Conservation (phyloP, 53 echinoderm and acorn worm genomes). For the Zoroaster sp. region DNA sequence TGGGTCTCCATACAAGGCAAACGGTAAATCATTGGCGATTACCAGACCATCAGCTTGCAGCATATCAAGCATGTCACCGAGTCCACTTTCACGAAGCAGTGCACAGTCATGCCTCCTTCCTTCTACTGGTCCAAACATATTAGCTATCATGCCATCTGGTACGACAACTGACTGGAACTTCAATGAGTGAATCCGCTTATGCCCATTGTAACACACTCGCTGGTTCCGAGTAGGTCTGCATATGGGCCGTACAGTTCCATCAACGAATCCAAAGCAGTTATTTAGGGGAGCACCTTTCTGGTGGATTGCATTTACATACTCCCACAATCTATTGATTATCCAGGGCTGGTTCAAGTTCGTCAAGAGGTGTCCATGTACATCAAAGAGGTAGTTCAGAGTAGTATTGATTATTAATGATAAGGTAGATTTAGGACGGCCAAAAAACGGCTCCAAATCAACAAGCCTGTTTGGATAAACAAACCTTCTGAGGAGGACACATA, state of each 20-base stretch:
- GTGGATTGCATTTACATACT: constrained; percentile 22
- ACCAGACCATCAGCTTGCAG: neutral
- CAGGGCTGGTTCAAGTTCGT: constrained; percentile 34
- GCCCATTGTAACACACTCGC: constrained; percentile 47
- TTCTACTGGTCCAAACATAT: constrained; percentile 44
- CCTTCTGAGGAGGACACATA: constrained; percentile 40
- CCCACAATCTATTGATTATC: constrained; percentile 2
- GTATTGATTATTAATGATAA: constrained; percentile 38
- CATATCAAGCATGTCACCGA: neutral
- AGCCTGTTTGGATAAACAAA: constrained; percentile 57
- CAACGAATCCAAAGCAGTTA: constrained; percentile 51
- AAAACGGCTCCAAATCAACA: constrained; percentile 46
- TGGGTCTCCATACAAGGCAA: constrained; percentile 43
- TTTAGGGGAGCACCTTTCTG: constrained; percentile 40
- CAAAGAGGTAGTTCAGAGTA: constrained; percentile 28
- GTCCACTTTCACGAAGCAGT: neutral
- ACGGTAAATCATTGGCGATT: neutral
- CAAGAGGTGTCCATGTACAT: constrained; percentile 9
- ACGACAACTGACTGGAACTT: constrained; percentile 57
- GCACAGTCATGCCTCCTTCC: constrained; percentile 47
- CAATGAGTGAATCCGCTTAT: constrained; percentile 40
- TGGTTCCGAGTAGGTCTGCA: constrained; percentile 26
- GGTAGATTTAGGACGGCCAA: constrained; percentile 35
- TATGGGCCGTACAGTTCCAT: constrained; percentile 48
- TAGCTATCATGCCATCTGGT: constrained; percentile 52